Evolutionary conservation across 2,888 invertebrate species (phyloP), one percentile per base, ranked within the genome.

Genomic region (Fragum fragum): DNA sequence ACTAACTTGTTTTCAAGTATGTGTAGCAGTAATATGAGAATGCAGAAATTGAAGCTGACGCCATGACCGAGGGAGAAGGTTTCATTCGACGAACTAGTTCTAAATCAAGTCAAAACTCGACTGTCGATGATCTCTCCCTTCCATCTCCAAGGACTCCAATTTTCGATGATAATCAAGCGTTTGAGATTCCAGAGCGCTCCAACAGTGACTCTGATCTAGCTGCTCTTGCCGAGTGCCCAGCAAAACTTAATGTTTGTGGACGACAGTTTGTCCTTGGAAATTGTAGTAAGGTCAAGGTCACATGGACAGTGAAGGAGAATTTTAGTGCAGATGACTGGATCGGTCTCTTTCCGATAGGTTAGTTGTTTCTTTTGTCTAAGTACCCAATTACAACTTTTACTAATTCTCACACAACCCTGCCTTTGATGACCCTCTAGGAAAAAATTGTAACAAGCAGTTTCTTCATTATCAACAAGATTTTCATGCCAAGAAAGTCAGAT

Each of bases 301-400:
- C 90, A 11, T 95, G 95, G 95, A 93, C 94, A 79, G 93, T 95
- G 29, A 91, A 91, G 57, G 94, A 94, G 71, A 93, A 93, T 73
- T 92, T 93, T 9, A 91, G 92, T 21, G 91, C 93, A 16, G 90
- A 92, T 63, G 95, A 95, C 87, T 95, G 95, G 95, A 95, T 95
- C 76, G 95, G 94, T 18, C 91, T 95, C 23, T 95, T 93, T 88
- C 91, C 90, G 63, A 87, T 91, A 85, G 94, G 95, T 95, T 86
- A 83, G 87, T 63, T 36, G 9, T 6, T 11, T 36, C 32, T n/a
- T n/a, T n/a, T n/a, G n/a, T n/a, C n/a, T n/a, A n/a, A n/a, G n/a
- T n/a, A n/a, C n/a, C n/a, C n/a, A n/a, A n/a, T n/a, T n/a, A n/a
- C n/a, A n/a, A n/a, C n/a, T n/a, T n/a, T n/a, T n/a, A n/a, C n/a